Conservation (phyloP, 2,888 invertebrate genomes). For the Oxyteleia sp. region DNA sequence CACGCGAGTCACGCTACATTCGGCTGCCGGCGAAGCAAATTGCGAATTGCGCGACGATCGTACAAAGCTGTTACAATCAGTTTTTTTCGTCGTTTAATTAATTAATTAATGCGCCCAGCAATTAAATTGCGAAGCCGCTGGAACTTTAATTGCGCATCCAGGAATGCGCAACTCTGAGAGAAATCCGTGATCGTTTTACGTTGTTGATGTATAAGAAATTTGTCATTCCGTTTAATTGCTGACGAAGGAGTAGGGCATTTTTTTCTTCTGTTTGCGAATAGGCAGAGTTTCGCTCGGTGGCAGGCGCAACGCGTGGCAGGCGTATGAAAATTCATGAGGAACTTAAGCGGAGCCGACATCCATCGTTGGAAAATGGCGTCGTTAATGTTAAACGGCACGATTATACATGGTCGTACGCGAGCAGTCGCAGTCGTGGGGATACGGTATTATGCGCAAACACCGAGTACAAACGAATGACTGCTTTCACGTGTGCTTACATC, state of each 20-base stretch:
- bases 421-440: conserved; percentile 45
- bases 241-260: too few species aligned
- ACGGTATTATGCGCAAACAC: conserved; percentile 71
- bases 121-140: not conserved
- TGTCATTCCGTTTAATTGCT: not conserved
- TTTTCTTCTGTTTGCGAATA: not conserved
- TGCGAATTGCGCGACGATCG: conserved; percentile 55
- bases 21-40: conserved; percentile 76
- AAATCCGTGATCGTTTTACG: not conserved
- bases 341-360: conserved; percentile 84
- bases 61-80: not conserved
- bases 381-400: conserved; percentile 86
- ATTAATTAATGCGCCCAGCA: conserved; percentile 15
- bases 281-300: conserved; percentile 2
- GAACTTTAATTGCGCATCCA: not conserved
- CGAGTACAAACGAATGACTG: conserved; percentile 57
- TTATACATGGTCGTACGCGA: conserved; percentile 78
- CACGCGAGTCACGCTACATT: conserved; percentile 82
- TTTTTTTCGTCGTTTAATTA: conserved; percentile 18
- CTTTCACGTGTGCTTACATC: conserved; percentile 70
- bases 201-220: not conserved
- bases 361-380: conserved; percentile 86
- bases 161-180: not conserved
- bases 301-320: conserved; percentile 49
- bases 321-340: conserved; percentile 86